Percentiles rank a stretch among this genome's conserved stretches.
Conservation (phyloP, 1,140 invertebrate genomes). For the Zophobas morio region DNA sequence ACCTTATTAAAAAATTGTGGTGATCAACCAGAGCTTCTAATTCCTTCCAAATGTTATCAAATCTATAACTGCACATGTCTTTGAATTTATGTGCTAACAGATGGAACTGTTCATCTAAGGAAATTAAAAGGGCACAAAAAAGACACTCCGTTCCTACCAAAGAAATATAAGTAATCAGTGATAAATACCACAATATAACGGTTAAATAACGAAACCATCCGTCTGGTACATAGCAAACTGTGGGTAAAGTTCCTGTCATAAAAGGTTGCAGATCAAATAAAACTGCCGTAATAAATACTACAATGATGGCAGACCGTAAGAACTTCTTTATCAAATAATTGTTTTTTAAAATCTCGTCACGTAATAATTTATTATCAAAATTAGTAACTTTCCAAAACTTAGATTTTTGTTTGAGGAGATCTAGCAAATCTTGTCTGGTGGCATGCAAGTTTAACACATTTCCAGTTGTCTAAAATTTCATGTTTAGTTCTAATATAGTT, state of each 20-base stretch:
- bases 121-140: too few species aligned
- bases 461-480: too few species aligned
- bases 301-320: background rate
- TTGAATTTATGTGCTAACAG: constrained; percentile 6
- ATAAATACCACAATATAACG: constrained; percentile 1
- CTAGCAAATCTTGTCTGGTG: too few species aligned
- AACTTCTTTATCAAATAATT: background rate
- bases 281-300: too few species aligned
- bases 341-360: too few species aligned
- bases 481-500: too few species aligned
- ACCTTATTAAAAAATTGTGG: too few species aligned
- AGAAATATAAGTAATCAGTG: background rate
- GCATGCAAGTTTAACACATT: too few species aligned
- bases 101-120: background rate
- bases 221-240: background rate
- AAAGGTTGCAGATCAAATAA: too few species aligned
- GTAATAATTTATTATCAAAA: too few species aligned
- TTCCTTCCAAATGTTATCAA: background rate
- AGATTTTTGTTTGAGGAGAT: too few species aligned
- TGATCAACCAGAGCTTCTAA: background rate
- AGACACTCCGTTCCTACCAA: background rate
- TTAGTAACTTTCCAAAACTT: too few species aligned
- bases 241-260: background rate
- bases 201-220: constrained; percentile 3
- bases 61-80: background rate